A percentile compares a stretch with the other conserved stretches of the same genome.
These are phyloP conservation scores for Amorpha juglandis DNA, from an alignment of 2,888 invertebrate genomes.

Conservation along the genomic window DNA sequence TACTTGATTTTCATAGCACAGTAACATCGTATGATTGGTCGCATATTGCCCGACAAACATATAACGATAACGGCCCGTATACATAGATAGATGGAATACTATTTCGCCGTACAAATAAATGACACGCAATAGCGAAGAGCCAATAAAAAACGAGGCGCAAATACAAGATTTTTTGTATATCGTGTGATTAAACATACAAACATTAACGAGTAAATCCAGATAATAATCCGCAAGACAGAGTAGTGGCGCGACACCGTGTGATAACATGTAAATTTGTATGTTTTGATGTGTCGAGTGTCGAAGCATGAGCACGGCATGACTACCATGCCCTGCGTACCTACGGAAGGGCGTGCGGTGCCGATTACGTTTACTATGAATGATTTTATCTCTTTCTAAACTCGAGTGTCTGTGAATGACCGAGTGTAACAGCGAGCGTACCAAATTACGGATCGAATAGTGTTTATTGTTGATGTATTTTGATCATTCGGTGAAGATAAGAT, in stretches of 20 bases:
- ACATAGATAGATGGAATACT: slow-evolving; percentile 55
- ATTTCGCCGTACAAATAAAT: slow-evolving; percentile 80
- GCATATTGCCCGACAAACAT: slow-evolving; percentile 40
- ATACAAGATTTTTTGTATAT: slow-evolving; percentile 73
- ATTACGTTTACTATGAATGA: slow-evolving; percentile 85
- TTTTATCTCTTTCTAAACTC: slow-evolving; percentile 84
- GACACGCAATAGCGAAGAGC: slow-evolving; percentile 82
- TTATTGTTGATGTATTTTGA: slow-evolving; percentile 81
- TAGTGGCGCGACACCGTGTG: slow-evolving; percentile 55
- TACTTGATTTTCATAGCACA: slow-evolving; percentile 13
- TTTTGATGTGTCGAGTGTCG: slow-evolving; percentile 69
- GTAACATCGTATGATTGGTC: slow-evolving; percentile 44
- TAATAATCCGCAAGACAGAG: slow-evolving; percentile 50
- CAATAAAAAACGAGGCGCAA: slow-evolving; percentile 81
- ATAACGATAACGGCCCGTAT: slow-evolving; percentile 45
- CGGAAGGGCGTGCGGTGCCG: slow-evolving; percentile 79
- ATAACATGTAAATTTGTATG: slow-evolving; percentile 63
- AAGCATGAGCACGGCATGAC: slow-evolving; percentile 81
- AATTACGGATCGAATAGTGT: slow-evolving; percentile 81
- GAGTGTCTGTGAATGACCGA: slow-evolving; percentile 83
- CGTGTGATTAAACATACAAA: slow-evolving; percentile 66
- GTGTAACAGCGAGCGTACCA: slow-evolving; percentile 81
- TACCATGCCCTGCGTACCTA: slow-evolving; percentile 83
- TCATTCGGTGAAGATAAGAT: slow-evolving; percentile 72
- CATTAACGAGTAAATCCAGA: slow-evolving; percentile 59